Evolutionary conservation across 2,888 invertebrate species (phyloP), one percentile per base, ranked within the genome.

Genomic region (Elegia similella): DNA sequence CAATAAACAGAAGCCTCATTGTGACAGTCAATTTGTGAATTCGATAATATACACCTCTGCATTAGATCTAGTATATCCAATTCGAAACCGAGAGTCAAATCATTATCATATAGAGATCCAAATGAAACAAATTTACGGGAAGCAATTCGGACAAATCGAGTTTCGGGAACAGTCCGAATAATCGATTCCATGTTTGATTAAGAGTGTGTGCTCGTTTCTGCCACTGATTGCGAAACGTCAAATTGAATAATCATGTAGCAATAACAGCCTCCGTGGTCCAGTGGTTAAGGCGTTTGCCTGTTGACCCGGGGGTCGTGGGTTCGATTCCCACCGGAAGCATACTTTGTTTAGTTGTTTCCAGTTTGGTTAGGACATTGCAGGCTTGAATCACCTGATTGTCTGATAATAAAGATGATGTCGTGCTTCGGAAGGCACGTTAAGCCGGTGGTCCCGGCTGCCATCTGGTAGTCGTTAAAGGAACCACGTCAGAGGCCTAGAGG

Each of bases 171-270:
- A 75, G 80, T 78, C 80, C 78, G 79, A 77, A 86, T 88, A 86
- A 86, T 87, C 86, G 86, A 86, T 88, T 82, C 75, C 70, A 73
- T 86, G 86, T 88, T 88, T 88, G 86, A 82, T 75, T 73, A 64
- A 79, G 74, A 72, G 65, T 88, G 88, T 89, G 89, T 88, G 86
- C 84, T 76, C 82, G 86, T 80, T 84, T 82, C 86, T 80, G 81
- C 79, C 88, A 81, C 84, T 89, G 90, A 90, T 90, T 89, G 90
- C 85, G 77, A 86, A 78, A 84, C 81, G 84, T 82, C 83, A 87
- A 88, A 88, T 88, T 86, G 86, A 88, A 88, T 88, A 84, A 89
- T 86, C 86, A 79, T 76, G 76, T 76, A 71, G 79, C 82, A 87
- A 87, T 86, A n/a, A n/a, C n/a, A n/a, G n/a, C n/a, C n/a, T n/a